Evolutionary conservation across 2,888 invertebrate genomes (phyloP).

Genomic region (Leucophenga maculata): DNA sequence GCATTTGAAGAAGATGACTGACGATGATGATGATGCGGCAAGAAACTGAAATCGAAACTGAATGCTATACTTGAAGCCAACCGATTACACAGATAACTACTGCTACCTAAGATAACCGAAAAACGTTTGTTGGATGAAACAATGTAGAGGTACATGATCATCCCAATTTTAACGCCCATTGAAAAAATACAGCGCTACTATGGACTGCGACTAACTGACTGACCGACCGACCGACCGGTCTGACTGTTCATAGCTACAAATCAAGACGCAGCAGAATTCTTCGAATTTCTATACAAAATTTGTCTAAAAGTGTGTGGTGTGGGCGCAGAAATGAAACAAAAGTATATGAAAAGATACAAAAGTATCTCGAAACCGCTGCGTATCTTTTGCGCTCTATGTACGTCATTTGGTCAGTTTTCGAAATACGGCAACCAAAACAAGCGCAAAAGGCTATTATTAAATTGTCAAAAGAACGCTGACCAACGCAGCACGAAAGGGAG

Average conservation of each 20-base stretch:
- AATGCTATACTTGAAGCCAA: slow-evolving; percentile 48
- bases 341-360: slow-evolving; percentile 28
- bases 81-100: slow-evolving; percentile 40
- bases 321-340: slow-evolving; percentile 15
- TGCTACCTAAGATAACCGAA: slow-evolving; percentile 49
- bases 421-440: slow-evolving; percentile 24
- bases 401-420: slow-evolving; percentile 60
- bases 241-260: slow-evolving; percentile 13
- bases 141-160: slow-evolving; percentile 67
- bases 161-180: slow-evolving; percentile 70
- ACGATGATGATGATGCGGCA: slow-evolving; percentile 35
- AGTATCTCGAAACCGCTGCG: background rate
- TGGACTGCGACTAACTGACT: slow-evolving; percentile 28
- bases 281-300: slow-evolving; percentile 46
- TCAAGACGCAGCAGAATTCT: slow-evolving; percentile 43
- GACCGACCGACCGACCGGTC: slow-evolving; percentile 5
- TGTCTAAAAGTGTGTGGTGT: slow-evolving; percentile 45
- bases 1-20: background rate
- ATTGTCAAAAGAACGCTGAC: slow-evolving; percentile 70
- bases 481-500: slow-evolving; percentile 44
- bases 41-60: slow-evolving; percentile 22
- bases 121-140: slow-evolving; percentile 51
- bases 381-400: slow-evolving; percentile 35
- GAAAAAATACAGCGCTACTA: slow-evolving; percentile 59
- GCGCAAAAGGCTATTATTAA: slow-evolving; percentile 69